These are phyloP conservation scores for Regulus satrapa DNA, from an alignment of 2,113 vertebrate genomes.

Conservation along the genomic window DNA sequence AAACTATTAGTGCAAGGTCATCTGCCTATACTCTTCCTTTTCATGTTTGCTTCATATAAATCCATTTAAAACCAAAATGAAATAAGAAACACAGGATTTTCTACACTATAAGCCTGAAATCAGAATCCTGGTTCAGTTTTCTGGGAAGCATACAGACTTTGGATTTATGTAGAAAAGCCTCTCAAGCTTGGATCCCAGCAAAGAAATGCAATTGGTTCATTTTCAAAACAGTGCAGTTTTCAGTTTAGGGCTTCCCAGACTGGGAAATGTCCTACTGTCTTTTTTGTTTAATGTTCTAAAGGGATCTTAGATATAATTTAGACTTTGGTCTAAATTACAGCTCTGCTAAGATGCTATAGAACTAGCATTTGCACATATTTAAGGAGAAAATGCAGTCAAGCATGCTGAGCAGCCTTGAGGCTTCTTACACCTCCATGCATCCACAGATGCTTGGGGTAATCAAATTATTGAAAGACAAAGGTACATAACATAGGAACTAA, in stretches of 20 bases:
- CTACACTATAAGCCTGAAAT: background rate
- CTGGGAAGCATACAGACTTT: background rate
- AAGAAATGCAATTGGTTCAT: background rate
- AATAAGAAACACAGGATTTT: background rate
- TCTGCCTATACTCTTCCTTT: background rate
- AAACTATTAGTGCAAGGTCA: background rate
- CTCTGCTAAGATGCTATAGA: background rate
- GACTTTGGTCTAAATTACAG: constrained; percentile 19
- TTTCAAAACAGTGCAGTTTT: background rate
- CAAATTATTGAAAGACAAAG: constrained; percentile 7
- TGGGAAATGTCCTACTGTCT: background rate
- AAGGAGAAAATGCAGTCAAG: constrained; percentile 22
- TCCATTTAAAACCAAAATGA: background rate
- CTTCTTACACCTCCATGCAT: background rate
- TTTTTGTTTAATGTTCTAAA: constrained; percentile 9
- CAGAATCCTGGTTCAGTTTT: background rate
- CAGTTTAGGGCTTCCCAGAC: background rate
- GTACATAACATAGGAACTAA: background rate
- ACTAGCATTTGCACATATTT: background rate
- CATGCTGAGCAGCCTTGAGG: constrained; percentile 38
- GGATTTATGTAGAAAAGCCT: background rate
- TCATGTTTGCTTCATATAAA: background rate
- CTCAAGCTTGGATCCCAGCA: background rate
- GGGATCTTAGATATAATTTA: constrained; percentile 2
- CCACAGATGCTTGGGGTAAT: constrained; percentile 43